Evolutionary conservation across 1,140 invertebrate genomes (phyloP), one percentile per base, ranked within the genome.

Genomic region (Bombus confusus): DNA sequence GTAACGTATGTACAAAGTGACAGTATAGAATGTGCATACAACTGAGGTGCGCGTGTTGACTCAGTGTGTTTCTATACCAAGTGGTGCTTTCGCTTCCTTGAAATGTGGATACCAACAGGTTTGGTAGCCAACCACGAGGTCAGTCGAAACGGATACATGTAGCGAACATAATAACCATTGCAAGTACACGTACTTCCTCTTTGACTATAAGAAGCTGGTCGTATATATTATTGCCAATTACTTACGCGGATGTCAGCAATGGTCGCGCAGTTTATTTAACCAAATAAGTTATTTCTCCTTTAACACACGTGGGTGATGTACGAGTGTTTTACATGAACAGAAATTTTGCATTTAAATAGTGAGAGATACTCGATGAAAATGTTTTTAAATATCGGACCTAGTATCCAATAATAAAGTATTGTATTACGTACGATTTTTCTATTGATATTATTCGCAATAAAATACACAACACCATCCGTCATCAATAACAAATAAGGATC

Each of bases 211-310:
- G 71, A 88, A 69, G 86, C 77, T 88, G 83, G 68, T 83, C 43
- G 78, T 66, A 62, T 37, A 64, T 86, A 37, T 80, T 78, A 76
- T 86, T 69, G 62, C 41, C 83, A 83, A 75, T 87, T 73, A 85
- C 28, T 75, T 86, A 28, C 75, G 69, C 43, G 15, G 22, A 72
- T 59, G 15, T 72, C 22, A 78, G 64, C 37, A 88, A 69, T 84
- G 69, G 62, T 73, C 82, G 41, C 71, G 12, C 34, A 85, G 25
- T 82, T 85, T 79, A 88, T 88, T 85, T 88, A 86, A 80, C 31
- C 12, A 77, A 59, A 81, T 85, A 88, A 91, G 31, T 91, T 94
- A 93, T 88, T 91, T 88, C 83, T 31, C 47, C 41, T 84, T 90
- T 25, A 64, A 34, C n/a, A 83, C 9, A 83, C 41, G 72, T 82